phyloP scores from a whole-genome alignment of 2,797 vertebrate genomes.

The Poecilia wingei region DNA sequence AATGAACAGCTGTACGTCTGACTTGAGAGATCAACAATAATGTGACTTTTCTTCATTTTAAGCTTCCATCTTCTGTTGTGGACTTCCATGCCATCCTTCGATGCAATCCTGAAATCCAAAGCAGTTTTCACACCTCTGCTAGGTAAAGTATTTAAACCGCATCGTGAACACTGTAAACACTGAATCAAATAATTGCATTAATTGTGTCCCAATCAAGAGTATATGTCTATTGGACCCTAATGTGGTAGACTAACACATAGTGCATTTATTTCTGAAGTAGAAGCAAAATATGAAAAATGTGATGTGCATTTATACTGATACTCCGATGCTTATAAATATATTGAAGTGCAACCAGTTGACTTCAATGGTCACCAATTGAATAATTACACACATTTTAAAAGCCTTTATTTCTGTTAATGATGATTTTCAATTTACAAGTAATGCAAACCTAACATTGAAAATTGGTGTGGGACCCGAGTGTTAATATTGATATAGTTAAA shows the following conservation, averaged over 20 bases:
- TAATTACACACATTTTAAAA: too few relatives aligned
- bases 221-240: neutral
- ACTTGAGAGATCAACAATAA: too few relatives aligned
- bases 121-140: slow-evolving; percentile 1
- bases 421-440: too few relatives aligned
- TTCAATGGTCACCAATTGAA: neutral
- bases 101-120: neutral
- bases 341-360: neutral
- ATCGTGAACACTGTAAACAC: neutral
- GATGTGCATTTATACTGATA: too few relatives aligned
- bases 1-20: neutral
- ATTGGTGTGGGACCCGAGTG: too few relatives aligned
- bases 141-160: slow-evolving; percentile 22
- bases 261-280: neutral
- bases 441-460: too few relatives aligned
- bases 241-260: neutral
- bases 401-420: too few relatives aligned
- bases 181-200: too few relatives aligned
- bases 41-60: neutral
- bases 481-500: too few relatives aligned
- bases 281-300: neutral
- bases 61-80: slow-evolving; percentile 37
- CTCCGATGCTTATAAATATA: too few relatives aligned
- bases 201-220: neutral
- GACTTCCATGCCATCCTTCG: slow-evolving; percentile 39